A percentile compares a stretch with the other conserved stretches of the same genome.
phyloP scores from a whole-genome alignment of 2,797 vertebrate genomes.

The Microctenopoma lineatum region DNA sequence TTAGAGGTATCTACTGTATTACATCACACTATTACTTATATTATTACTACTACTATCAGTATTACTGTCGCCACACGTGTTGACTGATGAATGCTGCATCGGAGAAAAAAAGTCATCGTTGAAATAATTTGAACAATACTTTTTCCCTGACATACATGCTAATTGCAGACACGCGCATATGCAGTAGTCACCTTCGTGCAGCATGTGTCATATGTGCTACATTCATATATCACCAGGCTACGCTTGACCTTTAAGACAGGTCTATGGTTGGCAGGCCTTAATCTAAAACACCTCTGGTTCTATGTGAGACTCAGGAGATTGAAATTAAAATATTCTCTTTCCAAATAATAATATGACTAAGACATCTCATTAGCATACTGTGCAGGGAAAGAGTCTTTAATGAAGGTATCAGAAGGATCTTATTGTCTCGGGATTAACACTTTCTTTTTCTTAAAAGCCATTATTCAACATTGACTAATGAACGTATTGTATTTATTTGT shows the following conservation, averaged over 20 bases:
- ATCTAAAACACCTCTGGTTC: conserved; percentile 44
- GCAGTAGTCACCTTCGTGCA: neutral
- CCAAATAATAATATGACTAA: conserved; percentile 84
- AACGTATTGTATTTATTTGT: conserved; percentile 86
- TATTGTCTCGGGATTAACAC: conserved; percentile 85
- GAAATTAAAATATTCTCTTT: conserved; percentile 77
- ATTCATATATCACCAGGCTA: neutral
- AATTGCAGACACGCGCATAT: neutral
- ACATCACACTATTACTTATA: conserved; percentile 3
- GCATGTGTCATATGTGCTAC: neutral
- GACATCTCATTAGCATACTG: conserved; percentile 83
- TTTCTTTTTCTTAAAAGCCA: conserved; percentile 85
- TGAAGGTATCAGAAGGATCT: conserved; percentile 86
- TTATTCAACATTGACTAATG: conserved; percentile 86
- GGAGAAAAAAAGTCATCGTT: neutral
- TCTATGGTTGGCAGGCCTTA: conserved; percentile 29
- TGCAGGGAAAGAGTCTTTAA: conserved; percentile 83
- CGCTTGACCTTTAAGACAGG: conserved; percentile 24
- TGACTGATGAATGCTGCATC: neutral
- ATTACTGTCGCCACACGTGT: neutral
- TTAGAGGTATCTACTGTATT: conserved; percentile 36
- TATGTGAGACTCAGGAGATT: conserved; percentile 61
- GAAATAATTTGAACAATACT: neutral
- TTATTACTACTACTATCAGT: too few relatives aligned
- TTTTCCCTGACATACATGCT: neutral